Conservation (phyloP, 2,797 vertebrate species). For the Typhlichthys subterraneus region DNA sequence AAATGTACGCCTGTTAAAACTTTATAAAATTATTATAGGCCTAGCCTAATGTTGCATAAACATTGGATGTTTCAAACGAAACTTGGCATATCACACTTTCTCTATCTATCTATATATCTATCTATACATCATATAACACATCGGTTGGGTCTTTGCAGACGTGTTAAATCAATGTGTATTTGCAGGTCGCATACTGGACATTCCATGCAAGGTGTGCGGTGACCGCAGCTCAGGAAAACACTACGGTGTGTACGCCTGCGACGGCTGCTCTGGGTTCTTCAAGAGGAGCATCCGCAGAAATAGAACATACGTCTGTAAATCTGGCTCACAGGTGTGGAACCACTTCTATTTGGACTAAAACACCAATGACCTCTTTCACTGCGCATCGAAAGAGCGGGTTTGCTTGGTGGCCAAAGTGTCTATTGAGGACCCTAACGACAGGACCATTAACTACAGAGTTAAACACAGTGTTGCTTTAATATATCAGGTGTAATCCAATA, state of each 20-base stretch:
- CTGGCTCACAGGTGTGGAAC: constrained; percentile 91
- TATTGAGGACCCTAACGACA: constrained; percentile 64
- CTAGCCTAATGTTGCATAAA: background rate
- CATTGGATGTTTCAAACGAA: background rate
- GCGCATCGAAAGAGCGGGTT: constrained; percentile 44
- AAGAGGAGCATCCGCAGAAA: constrained; percentile 97
- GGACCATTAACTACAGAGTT: constrained; percentile 55
- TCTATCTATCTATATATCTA: too few relatives aligned
- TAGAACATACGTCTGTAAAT: constrained; percentile 97
- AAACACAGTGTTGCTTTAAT: constrained; percentile 64
- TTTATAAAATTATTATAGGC: too few relatives aligned
- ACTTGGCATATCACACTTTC: background rate
- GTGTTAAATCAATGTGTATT: background rate
- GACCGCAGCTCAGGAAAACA: constrained; percentile 98
- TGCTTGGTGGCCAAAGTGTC: constrained; percentile 41
- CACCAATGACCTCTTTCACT: constrained; percentile 17
- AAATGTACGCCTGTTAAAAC: background rate
- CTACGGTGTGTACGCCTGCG: constrained; percentile 97
- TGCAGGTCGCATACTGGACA: constrained; percentile 96
- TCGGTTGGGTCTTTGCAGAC: background rate
- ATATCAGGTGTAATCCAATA: constrained; percentile 83
- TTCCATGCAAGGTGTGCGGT: constrained; percentile 98
- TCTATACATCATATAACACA: too few relatives aligned
- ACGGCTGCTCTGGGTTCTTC: constrained; percentile 98
- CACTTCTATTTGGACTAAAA: background rate